Percentiles rank a stretch among this genome's conserved stretches.
Conservation (phyloP, 2,113 vertebrate genomes). For the Cacatua alba region DNA sequence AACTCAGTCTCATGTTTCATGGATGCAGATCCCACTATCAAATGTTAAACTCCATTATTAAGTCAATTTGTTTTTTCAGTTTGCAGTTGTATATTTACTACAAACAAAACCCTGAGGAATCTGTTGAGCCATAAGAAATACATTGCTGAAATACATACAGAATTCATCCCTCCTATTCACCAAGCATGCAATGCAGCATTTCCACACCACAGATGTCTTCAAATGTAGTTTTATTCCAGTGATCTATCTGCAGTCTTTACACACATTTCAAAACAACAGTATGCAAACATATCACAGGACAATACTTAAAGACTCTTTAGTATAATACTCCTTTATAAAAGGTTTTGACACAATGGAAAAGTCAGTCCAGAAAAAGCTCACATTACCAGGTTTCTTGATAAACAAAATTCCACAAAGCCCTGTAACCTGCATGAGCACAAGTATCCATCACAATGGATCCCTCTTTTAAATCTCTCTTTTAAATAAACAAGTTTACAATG, state of each 20-base stretch:
- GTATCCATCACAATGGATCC: constrained; percentile 23
- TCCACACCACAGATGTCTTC: neutral
- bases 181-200: neutral
- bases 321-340: constrained; percentile 80
- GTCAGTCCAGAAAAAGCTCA: constrained; percentile 52
- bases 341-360: constrained; percentile 66
- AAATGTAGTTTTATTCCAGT: constrained; percentile 75
- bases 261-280: constrained; percentile 68
- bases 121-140: neutral
- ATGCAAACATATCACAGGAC: constrained; percentile 66
- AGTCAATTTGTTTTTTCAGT: neutral
- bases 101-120: neutral
- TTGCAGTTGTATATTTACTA: neutral
- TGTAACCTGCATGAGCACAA: constrained; percentile 53
- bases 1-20: neutral
- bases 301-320: constrained; percentile 42
- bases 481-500: constrained; percentile 62
- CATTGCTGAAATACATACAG: neutral
- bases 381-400: constrained; percentile 43
- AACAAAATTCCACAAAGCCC: constrained; percentile 55
- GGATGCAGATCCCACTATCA: neutral
- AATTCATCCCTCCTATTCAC: neutral
- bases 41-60: neutral
- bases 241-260: constrained; percentile 71
- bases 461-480: constrained; percentile 1